Percentiles rank a stretch among this genome's conserved stretches.
Evolutionary conservation across 2,113 vertebrate species (phyloP).

Genomic region (Mustela lutreola): DNA sequence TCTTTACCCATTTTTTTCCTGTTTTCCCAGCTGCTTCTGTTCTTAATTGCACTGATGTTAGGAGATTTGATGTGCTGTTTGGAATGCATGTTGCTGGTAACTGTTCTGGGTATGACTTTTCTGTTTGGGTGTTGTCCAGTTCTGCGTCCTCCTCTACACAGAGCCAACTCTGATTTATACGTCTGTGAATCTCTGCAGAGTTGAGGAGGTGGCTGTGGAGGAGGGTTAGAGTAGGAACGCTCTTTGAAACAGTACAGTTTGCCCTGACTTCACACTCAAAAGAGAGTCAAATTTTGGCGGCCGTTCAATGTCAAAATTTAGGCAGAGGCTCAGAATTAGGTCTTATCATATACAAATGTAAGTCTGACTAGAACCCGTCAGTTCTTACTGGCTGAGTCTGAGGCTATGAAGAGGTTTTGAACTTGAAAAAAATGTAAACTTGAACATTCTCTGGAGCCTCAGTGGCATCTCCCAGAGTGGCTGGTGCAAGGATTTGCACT

Average conservation of each 20-base stretch:
- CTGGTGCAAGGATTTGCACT: background rate
- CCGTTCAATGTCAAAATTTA: conserved; percentile 62
- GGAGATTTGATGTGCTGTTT: background rate
- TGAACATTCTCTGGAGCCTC: background rate
- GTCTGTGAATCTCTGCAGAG: conserved; percentile 65
- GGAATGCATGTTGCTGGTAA: conserved; percentile 36
- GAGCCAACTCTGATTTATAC: conserved; percentile 72
- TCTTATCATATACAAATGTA: conserved; percentile 21
- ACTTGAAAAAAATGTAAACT: background rate
- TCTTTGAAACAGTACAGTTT: conserved; percentile 27
- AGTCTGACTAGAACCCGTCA: conserved; percentile 28
- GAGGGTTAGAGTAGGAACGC: background rate
- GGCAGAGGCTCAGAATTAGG: conserved; percentile 51
- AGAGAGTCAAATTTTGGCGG: conserved; percentile 42
- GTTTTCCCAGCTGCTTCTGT: conserved; percentile 43
- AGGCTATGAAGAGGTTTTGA: background rate
- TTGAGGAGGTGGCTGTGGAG: conserved; percentile 7
- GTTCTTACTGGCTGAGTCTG: background rate
- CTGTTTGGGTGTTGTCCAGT: conserved; percentile 60
- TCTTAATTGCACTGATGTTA: background rate
- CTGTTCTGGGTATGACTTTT: conserved; percentile 61
- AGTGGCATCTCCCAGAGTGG: background rate
- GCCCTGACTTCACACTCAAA: conserved; percentile 36
- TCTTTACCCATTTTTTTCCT: background rate
- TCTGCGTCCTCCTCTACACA: conserved; percentile 15